Percentiles rank a stretch among this genome's conserved stretches.
phyloP scores from a whole-genome alignment of 2,113 vertebrate genomes.

The Ceratotherium simum region DNA sequence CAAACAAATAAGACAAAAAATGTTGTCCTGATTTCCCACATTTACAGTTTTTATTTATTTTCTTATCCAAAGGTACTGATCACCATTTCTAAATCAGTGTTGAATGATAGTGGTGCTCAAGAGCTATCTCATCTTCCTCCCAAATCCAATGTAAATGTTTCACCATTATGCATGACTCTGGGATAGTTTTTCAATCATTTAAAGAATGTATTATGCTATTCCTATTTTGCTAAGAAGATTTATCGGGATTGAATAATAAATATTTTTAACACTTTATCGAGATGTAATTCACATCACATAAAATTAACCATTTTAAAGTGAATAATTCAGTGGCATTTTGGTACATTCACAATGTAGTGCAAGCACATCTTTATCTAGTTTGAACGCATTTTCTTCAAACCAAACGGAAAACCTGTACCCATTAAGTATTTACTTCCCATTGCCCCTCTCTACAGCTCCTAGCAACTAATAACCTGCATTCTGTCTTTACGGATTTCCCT shows the following conservation, averaged over 20 bases:
- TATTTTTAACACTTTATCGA: background rate
- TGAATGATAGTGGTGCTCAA: background rate
- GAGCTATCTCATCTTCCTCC: background rate
- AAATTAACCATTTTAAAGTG: background rate
- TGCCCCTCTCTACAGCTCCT: background rate
- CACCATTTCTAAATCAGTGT: background rate
- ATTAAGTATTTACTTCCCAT: background rate
- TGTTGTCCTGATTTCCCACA: background rate
- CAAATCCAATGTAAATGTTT: background rate
- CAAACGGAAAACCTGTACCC: background rate
- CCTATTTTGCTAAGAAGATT: background rate
- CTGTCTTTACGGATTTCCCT: background rate
- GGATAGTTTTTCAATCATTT: background rate
- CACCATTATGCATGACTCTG: background rate
- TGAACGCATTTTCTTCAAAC: background rate
- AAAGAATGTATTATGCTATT: conserved; percentile 6
- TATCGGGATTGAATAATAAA: background rate
- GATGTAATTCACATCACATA: background rate
- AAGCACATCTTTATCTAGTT: background rate
- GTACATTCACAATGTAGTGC: background rate
- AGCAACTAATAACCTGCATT: background rate
- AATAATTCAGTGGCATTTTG: background rate
- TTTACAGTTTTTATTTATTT: conserved; percentile 13
- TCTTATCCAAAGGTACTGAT: background rate
- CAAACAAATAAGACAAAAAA: background rate